Conservation (phyloP, 2,797 vertebrate genomes). For the Danionella dracula region DNA sequence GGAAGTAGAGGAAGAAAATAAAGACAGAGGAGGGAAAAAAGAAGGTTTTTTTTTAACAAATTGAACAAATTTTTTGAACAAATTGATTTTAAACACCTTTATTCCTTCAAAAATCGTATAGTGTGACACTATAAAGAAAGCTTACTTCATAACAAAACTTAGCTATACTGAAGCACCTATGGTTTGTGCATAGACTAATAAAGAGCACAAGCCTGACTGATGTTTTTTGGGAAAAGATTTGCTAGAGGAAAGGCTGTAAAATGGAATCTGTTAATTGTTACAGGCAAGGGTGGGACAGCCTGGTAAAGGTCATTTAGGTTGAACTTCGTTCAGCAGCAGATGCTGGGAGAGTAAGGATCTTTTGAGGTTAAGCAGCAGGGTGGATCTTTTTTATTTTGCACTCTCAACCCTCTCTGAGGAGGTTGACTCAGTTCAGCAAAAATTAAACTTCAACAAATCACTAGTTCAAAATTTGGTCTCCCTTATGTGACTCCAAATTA, state of each 20-base stretch:
- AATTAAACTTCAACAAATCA: background rate
- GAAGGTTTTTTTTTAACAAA: too few species aligned
- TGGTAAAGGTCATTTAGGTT: constrained; percentile 21
- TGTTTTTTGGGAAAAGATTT: constrained; percentile 26
- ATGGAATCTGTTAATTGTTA: constrained; percentile 27
- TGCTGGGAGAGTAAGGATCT: constrained; percentile 16
- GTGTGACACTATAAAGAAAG: too few species aligned
- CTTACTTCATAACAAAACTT: too few species aligned
- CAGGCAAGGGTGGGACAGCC: constrained; percentile 18
- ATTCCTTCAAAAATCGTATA: too few species aligned
- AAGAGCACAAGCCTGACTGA: background rate
- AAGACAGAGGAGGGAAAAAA: too few species aligned
- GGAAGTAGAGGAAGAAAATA: too few species aligned
- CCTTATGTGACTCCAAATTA: background rate
- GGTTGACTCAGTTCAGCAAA: background rate
- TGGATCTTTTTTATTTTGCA: constrained; percentile 16
- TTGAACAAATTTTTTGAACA: too few species aligned
- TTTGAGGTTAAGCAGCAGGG: constrained; percentile 29
- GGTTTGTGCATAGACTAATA: background rate
- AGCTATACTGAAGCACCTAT: background rate
- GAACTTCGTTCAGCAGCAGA: constrained; percentile 18
- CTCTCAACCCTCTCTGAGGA: constrained; percentile 10
- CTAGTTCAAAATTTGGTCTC: background rate
- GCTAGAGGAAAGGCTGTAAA: constrained; percentile 7
- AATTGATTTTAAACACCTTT: too few species aligned